Percentiles rank a stretch among this genome's conserved stretches.
These are phyloP conservation scores for Esox lucius DNA, from an alignment of 2,797 vertebrate genomes.

Conservation along the genomic window DNA sequence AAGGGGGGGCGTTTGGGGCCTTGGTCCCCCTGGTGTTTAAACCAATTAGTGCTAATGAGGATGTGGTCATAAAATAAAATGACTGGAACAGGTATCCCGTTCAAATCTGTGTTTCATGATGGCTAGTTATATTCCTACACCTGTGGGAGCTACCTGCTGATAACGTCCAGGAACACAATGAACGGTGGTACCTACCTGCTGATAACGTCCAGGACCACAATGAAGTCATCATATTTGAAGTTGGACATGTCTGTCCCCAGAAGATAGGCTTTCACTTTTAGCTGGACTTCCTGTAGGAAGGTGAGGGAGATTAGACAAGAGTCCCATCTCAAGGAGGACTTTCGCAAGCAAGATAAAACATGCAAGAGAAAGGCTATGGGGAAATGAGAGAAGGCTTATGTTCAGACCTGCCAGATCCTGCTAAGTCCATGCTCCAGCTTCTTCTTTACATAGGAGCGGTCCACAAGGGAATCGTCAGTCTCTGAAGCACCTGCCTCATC, in stretches of 20 bases:
- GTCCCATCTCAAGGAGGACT: not conserved
- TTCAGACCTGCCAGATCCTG: constrained; percentile 93
- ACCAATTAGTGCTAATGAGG: constrained; percentile 49
- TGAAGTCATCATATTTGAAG: constrained; percentile 99
- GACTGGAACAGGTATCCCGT: not conserved
- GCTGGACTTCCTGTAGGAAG: constrained; percentile 87
- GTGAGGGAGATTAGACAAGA: not conserved
- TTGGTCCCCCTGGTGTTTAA: not conserved
- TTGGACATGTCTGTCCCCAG: constrained; percentile 97
- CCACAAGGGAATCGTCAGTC: constrained; percentile 85
- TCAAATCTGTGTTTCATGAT: not conserved
- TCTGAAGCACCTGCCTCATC: constrained; percentile 74
- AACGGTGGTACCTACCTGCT: constrained; percentile 86
- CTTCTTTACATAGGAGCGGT: constrained; percentile 94
- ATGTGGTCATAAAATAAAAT: constrained; percentile 13
- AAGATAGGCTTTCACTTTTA: constrained; percentile 97
- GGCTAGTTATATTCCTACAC: not conserved
- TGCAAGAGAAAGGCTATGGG: not conserved
- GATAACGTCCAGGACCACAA: constrained; percentile 92
- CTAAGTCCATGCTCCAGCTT: constrained; percentile 95
- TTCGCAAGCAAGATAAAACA: not conserved
- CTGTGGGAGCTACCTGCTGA: constrained; percentile 82
- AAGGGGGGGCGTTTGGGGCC: not conserved
- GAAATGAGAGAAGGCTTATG: not conserved
- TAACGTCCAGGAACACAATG: too few species aligned